phyloP scores from a whole-genome alignment of 2,113 vertebrate species.

The Condylura cristata region DNA sequence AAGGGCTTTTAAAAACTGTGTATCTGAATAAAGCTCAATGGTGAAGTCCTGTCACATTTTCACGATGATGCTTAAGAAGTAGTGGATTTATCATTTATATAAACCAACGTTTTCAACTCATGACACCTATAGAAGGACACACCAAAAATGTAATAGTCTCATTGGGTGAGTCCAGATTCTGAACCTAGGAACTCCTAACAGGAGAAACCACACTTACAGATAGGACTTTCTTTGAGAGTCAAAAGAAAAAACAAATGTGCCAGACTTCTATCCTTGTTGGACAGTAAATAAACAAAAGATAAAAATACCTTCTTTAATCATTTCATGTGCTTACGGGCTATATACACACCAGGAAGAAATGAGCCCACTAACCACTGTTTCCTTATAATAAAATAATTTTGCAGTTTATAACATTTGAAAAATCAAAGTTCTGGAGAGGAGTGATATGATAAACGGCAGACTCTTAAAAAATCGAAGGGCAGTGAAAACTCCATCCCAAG shows the following conservation, averaged over 20 bases:
- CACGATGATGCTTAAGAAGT: conserved; percentile 13
- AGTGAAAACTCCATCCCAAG: conserved; percentile 30
- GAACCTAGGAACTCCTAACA: conserved; percentile 8
- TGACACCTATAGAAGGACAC: conserved; percentile 24
- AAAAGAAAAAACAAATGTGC: conserved; percentile 36
- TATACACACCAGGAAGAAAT: neutral
- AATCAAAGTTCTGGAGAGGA: neutral
- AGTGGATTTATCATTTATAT: conserved; percentile 37
- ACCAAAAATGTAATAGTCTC: neutral
- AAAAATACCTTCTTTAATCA: conserved; percentile 19
- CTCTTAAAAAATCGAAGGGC: conserved; percentile 25
- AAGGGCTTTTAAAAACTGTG: conserved; percentile 51
- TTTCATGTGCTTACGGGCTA: conserved; percentile 51
- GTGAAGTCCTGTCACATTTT: conserved; percentile 70
- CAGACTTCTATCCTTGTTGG: conserved; percentile 35
- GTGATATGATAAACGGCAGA: conserved; percentile 53
- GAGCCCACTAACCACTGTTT: neutral
- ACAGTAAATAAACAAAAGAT: conserved; percentile 43
- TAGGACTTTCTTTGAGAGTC: conserved; percentile 57
- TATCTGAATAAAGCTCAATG: conserved; percentile 43
- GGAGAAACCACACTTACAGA: conserved; percentile 47
- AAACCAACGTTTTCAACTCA: conserved; percentile 45
- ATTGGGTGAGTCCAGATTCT: conserved; percentile 16
- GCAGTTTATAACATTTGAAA: conserved; percentile 66
- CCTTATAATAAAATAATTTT: neutral